Evolutionary conservation across 1,140 invertebrate species (phyloP).

Genomic region (Dendrolimus punctatus): DNA sequence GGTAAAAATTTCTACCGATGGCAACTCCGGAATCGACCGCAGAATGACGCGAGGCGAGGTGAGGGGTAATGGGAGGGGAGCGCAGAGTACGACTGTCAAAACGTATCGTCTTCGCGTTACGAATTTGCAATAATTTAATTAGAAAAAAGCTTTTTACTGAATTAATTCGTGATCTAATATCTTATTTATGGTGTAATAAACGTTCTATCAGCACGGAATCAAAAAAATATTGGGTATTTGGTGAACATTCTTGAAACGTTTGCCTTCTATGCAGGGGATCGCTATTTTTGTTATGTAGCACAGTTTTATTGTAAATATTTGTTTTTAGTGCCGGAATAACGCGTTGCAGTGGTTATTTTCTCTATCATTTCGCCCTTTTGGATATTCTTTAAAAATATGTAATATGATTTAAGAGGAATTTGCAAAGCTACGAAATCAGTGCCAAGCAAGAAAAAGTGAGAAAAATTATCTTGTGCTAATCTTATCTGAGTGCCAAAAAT

Average conservation of each 20-base stretch:
- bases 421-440: too few relatives aligned
- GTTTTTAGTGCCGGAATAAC: conserved; percentile 50
- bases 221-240: not conserved
- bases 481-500: too few relatives aligned
- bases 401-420: too few relatives aligned
- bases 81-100: conserved; percentile 38
- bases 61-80: too few relatives aligned
- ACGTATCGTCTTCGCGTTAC: conserved; percentile 47
- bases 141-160: conserved; percentile 47
- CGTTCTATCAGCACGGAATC: conserved; percentile 22
- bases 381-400: too few relatives aligned
- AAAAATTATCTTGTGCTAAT: too few relatives aligned
- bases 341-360: conserved; percentile 30
- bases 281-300: conserved; percentile 64
- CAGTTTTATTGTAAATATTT: conserved; percentile 58
- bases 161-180: conserved; percentile 39
- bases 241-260: not conserved
- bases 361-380: too few relatives aligned
- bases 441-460: too few relatives aligned
- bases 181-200: conserved; percentile 23
- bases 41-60: too few relatives aligned
- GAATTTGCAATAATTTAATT: conserved; percentile 44
- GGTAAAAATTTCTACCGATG: conserved; percentile 5
- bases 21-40: conserved; percentile 55
- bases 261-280: conserved; percentile 3